phyloP scores from a whole-genome alignment of 2,797 vertebrate genomes.

The Periparus ater region DNA sequence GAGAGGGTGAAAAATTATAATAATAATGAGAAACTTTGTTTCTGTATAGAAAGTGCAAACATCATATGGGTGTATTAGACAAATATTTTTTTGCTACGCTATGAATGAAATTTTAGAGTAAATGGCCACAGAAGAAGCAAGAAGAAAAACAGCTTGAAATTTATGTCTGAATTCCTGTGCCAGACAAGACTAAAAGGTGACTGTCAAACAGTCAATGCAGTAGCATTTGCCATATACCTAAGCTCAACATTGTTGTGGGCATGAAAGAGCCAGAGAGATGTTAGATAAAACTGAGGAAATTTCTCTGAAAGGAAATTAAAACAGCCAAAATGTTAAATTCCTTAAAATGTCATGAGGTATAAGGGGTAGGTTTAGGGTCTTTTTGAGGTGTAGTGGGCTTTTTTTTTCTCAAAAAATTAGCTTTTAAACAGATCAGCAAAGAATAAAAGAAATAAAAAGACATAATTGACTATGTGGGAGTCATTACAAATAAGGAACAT shows the following conservation, averaged over 20 bases:
- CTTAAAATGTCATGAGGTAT: background rate
- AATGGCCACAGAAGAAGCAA: background rate
- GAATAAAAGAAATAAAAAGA: background rate
- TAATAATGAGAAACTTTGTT: background rate
- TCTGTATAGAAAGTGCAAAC: background rate
- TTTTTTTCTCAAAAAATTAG: background rate
- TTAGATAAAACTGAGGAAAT: background rate
- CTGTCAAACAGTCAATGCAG: background rate
- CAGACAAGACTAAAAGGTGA: background rate
- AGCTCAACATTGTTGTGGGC: background rate
- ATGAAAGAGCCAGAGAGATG: background rate
- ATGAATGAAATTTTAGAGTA: background rate
- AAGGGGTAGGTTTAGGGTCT: background rate
- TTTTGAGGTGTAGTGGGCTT: background rate
- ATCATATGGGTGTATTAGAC: background rate
- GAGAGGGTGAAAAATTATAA: background rate
- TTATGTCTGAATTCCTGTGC: background rate
- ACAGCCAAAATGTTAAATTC: background rate
- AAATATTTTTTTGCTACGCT: background rate
- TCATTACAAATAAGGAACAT: background rate
- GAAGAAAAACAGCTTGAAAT: background rate
- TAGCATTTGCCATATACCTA: background rate
- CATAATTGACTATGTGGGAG: background rate
- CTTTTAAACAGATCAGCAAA: background rate
- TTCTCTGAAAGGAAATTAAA: background rate